Conservation (phyloP, 2,113 vertebrate species). For the western clawed frog (Xenopus tropicalis) region UCB_Xtro_10.0 CM004449.2:71073501-71074000, state of each 20-base stretch:
- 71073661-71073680: too few relatives aligned
- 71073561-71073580: conserved; percentile 31
- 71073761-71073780: conserved; percentile 17
- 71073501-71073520: conserved; percentile 43
- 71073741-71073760: conserved; percentile 1
- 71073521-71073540: conserved; percentile 22
- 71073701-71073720: too few relatives aligned
- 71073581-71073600: conserved; percentile 20
- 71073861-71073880: too few relatives aligned
- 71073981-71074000: too few relatives aligned
- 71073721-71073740: too few relatives aligned
- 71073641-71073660: too few relatives aligned
- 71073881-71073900: too few relatives aligned
- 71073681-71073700: conserved; percentile 6
- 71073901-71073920: too few relatives aligned
- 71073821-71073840: not conserved
- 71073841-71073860: too few relatives aligned
- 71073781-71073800: conserved; percentile 35
- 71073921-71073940: too few relatives aligned
- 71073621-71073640: conserved; percentile 29
- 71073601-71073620: conserved; percentile 18
- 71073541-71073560: conserved; percentile 25
- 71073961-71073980: too few relatives aligned
- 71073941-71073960: too few relatives aligned
- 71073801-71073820: not conserved